phyloP scores from a whole-genome alignment of 2,113 vertebrate species.

The Delphinapterus leucas region DNA sequence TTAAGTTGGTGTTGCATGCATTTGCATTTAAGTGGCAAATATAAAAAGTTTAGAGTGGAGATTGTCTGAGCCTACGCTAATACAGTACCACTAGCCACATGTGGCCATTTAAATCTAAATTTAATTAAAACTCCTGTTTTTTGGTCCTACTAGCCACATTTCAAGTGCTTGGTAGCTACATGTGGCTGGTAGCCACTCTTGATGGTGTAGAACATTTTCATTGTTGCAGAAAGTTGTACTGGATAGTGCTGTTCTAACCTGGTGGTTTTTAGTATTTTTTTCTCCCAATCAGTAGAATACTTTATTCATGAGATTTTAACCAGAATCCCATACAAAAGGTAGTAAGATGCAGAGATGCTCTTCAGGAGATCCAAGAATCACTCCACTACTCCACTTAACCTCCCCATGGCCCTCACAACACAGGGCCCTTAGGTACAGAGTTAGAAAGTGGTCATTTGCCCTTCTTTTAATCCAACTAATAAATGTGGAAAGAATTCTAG shows the following conservation, averaged over 20 bases:
- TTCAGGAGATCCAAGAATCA: not conserved
- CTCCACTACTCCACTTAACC: not conserved
- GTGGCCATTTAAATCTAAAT: not conserved
- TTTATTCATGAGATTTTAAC: not conserved
- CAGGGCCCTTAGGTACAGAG: not conserved
- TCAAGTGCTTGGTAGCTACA: not conserved
- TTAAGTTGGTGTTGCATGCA: not conserved
- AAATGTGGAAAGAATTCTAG: not conserved
- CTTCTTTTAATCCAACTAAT: not conserved
- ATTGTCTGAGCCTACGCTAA: not conserved
- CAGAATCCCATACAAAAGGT: not conserved
- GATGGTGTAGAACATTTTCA: not conserved
- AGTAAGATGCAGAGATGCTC: not conserved
- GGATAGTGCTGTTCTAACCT: not conserved
- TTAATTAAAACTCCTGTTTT: not conserved
- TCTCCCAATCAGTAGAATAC: not conserved
- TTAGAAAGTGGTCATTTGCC: not conserved
- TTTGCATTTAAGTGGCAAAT: not conserved
- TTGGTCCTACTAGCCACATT: not conserved
- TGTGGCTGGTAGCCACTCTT: not conserved
- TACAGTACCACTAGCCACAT: not conserved
- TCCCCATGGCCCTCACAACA: not conserved
- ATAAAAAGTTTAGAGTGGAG: not conserved
- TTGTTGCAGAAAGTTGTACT: not conserved
- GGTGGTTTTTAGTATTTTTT: not conserved